Conservation (phyloP, 2,113 vertebrate genomes). For the Bos javanicus region DNA sequence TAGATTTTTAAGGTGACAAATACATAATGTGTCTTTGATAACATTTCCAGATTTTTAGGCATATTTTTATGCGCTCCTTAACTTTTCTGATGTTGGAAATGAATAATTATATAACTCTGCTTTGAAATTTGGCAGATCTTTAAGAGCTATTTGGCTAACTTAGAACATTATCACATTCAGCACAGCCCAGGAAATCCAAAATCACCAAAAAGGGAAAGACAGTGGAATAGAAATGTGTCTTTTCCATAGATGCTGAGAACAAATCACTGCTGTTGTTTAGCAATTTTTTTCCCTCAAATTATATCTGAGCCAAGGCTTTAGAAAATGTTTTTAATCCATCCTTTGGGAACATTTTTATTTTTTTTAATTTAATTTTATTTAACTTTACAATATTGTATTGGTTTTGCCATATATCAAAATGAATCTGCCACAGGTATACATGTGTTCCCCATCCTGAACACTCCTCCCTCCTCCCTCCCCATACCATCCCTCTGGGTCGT, state of each 20-base stretch:
- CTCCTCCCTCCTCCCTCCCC: no score
- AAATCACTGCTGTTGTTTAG: slow-evolving; percentile 34
- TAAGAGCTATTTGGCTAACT: slow-evolving; percentile 13
- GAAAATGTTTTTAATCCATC: background rate
- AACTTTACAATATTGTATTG: no score
- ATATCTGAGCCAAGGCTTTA: slow-evolving; percentile 20
- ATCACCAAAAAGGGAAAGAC: slow-evolving; percentile 36
- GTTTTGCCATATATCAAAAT: no score
- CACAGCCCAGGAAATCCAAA: slow-evolving; percentile 11
- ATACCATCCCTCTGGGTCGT: no score
- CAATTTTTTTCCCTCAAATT: slow-evolving; percentile 21
- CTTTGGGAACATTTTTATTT: slow-evolving; percentile 18
- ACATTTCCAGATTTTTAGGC: background rate
- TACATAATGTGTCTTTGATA: slow-evolving; percentile 9
- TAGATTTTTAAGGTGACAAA: background rate
- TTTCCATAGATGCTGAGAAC: slow-evolving; percentile 16
- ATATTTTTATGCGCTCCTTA: background rate
- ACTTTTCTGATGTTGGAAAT: slow-evolving; percentile 18
- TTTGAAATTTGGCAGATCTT: slow-evolving; percentile 43
- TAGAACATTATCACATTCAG: slow-evolving; percentile 44
- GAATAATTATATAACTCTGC: slow-evolving; percentile 33
- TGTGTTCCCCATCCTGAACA: no score
- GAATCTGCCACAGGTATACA: no score
- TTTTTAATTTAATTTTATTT: no score
- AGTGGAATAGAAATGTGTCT: slow-evolving; percentile 20